Evolutionary conservation across 2,797 vertebrate genomes (phyloP).

Genomic region (Ctenochaetus hawaiiensis): DNA sequence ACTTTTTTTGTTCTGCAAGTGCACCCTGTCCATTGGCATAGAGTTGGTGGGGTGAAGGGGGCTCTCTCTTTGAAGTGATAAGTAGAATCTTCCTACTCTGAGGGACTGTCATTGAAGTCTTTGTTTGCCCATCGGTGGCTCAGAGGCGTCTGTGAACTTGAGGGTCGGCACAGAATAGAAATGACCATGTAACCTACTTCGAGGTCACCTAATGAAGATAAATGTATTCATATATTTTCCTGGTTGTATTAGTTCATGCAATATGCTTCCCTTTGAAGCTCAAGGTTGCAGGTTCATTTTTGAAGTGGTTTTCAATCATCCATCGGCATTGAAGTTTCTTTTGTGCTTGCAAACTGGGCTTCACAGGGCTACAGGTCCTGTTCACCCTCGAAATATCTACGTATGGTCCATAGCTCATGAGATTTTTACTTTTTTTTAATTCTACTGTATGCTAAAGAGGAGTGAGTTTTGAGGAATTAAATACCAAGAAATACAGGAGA

Average conservation of each 20-base stretch:
- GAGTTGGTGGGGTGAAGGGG: constrained; percentile 71
- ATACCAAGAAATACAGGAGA: constrained; percentile 5
- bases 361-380: constrained; percentile 65
- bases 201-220: constrained; percentile 84
- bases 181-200: constrained; percentile 80
- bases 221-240: constrained; percentile 83
- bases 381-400: constrained; percentile 57
- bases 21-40: constrained; percentile 69
- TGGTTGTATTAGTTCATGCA: constrained; percentile 77
- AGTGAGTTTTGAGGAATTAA: constrained; percentile 41
- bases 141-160: constrained; percentile 77
- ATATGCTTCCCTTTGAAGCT: constrained; percentile 81
- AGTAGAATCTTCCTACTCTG: constrained; percentile 75
- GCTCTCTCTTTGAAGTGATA: constrained; percentile 84
- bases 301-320: constrained; percentile 85
- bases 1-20: constrained; percentile 69
- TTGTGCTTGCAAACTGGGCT: constrained; percentile 62
- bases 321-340: constrained; percentile 74
- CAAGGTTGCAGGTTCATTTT: constrained; percentile 79
- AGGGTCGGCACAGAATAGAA: constrained; percentile 79
- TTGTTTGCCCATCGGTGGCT: constrained; percentile 80
- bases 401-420: constrained; percentile 34
- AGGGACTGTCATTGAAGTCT: constrained; percentile 81
- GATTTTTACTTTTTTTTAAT: constrained; percentile 14
- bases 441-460: constrained; percentile 27